These are phyloP conservation scores for Ailurus styani DNA, from an alignment of 2,113 vertebrate genomes.

Conservation along the genomic window DNA sequence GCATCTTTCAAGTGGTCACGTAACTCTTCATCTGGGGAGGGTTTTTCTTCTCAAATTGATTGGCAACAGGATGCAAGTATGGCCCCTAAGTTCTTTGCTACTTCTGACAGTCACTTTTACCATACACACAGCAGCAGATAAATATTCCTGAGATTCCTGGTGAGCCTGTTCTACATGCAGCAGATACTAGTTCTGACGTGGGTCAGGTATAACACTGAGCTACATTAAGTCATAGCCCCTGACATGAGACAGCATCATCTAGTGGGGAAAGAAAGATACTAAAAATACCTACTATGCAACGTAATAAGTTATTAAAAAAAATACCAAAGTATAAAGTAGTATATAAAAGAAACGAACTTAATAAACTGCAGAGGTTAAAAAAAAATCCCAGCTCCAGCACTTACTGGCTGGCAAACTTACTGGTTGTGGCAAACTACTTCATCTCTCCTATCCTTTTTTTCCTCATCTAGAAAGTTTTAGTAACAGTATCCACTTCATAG, in stretches of 20 bases:
- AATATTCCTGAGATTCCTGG: neutral
- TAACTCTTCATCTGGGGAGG: neutral
- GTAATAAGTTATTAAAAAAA: neutral
- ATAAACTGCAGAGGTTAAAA: neutral
- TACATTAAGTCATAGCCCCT: neutral
- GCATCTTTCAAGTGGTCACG: neutral
- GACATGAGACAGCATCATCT: neutral
- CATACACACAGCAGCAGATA: neutral
- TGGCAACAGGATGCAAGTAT: neutral
- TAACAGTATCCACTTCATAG: neutral
- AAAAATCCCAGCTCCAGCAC: neutral
- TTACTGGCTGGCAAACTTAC: neutral
- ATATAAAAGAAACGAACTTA: neutral
- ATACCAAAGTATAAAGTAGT: neutral
- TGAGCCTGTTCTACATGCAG: neutral
- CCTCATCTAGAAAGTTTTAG: neutral
- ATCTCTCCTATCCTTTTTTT: neutral
- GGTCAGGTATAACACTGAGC: neutral
- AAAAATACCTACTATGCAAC: neutral
- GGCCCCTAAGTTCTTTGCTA: neutral
- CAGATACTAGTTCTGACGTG: neutral
- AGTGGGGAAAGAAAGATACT: neutral
- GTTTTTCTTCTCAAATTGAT: neutral
- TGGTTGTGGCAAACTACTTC: neutral
- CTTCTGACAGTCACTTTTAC: conserved; percentile 10